phyloP scores from a whole-genome alignment of 2,888 invertebrate species.

The Aethes cnicana region DNA sequence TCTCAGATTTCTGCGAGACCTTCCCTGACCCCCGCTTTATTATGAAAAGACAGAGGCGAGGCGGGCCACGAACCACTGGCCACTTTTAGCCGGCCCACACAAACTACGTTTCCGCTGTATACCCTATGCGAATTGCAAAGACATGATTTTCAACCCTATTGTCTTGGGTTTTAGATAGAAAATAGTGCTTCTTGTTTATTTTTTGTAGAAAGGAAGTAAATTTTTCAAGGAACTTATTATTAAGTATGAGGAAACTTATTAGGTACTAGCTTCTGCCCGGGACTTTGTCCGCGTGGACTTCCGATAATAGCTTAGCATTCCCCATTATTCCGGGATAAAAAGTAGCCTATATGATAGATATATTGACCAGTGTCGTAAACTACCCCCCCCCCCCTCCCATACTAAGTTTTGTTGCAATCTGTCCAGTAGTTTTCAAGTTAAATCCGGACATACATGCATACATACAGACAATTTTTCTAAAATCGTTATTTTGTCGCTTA shows the following conservation, averaged over 20 bases:
- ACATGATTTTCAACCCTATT: constrained; percentile 50
- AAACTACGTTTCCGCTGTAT: constrained; percentile 70
- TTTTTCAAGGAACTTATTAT: constrained; percentile 45
- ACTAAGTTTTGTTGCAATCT: too few relatives aligned
- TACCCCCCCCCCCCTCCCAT: too few relatives aligned
- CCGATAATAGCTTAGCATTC: too few relatives aligned
- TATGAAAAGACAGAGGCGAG: constrained; percentile 44
- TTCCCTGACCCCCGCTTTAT: constrained; percentile 36
- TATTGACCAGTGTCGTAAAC: too few relatives aligned
- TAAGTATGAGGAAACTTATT: constrained; percentile 3
- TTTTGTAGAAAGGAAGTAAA: constrained; percentile 38
- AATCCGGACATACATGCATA: too few relatives aligned
- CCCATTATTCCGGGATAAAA: too few relatives aligned
- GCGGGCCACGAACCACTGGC: constrained; percentile 57
- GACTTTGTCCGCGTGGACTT: too few relatives aligned
- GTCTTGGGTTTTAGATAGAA: constrained; percentile 36
- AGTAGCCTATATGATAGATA: too few relatives aligned
- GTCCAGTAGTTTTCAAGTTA: too few relatives aligned
- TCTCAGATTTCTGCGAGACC: constrained; percentile 44
- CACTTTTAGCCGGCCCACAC: constrained; percentile 60
- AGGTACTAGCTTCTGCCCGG: neutral
- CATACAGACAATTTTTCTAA: too few relatives aligned
- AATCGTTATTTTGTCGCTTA: too few relatives aligned
- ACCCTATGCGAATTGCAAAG: constrained; percentile 53
- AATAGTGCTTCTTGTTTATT: constrained; percentile 30